Evolutionary conservation across 1,140 invertebrate species (phyloP), one percentile per base, ranked within the genome.

Genomic region (Zaprionus gabonicus): DNA sequence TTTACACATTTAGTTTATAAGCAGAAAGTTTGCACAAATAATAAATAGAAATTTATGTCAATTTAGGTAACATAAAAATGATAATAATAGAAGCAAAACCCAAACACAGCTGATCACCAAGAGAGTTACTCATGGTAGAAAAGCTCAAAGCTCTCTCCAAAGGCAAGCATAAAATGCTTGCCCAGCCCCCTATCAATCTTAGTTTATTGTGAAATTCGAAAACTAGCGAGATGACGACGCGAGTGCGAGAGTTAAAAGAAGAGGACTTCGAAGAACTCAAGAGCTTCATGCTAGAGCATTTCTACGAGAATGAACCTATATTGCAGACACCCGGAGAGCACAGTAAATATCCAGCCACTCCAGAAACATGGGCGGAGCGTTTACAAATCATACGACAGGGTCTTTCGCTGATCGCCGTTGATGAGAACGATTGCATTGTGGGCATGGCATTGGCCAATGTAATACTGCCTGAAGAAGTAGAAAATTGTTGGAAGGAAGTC

Each of bases 281-380:
- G 41, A 64, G 67, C 13, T 90, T 88, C 7, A 46, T 90, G 3
- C 53, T 31, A 0, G 46, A 44, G 20, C 67, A 84, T 59, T 88
- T 83, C 64, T 88, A 88, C 57, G 71, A 58, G 12, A 53, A 71
- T 9, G 80, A 86, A 49, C 83, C 83, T 0, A 59, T 88, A 9
- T 53, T 87, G 72, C 60, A 60, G 36, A 85, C 74, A 17, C 81
- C 85, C 0, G 76, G 71, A 4, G 25, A 76, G n/a, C 75, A 88
- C 27, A 17, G 34, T 1, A 6, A 49, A 15, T 25, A 4, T 3
- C 7, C 59, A 49, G 36, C 25, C 28, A 17, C 65, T 6, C 27
- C 64, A 1, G n/a, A 17, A 2, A 58, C 59, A 36, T 4, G 59
- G 3, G 72, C 73, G 9, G 59, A 76, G 5, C 78, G 88, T 13